Percentiles rank a stretch among this genome's conserved stretches.
Conservation (phyloP, 2,888 invertebrate genomes). For the Smittia aterrima region DNA sequence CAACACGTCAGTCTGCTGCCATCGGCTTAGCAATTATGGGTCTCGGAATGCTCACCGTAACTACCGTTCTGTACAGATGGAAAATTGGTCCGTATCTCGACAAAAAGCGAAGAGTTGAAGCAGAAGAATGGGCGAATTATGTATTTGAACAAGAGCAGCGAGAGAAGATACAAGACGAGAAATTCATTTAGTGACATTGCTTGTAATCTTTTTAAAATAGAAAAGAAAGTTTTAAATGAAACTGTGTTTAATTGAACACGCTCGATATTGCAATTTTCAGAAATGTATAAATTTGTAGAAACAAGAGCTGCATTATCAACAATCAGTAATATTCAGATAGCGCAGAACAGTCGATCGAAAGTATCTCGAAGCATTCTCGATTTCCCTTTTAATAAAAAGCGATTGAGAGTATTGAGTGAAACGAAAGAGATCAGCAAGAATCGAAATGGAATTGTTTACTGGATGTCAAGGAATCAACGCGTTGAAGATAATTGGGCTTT, state of each 20-base stretch:
- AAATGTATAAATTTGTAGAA: not conserved
- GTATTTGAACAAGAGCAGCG: constrained; percentile 8
- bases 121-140: not conserved
- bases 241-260: not conserved
- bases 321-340: not conserved
- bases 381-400: constrained; percentile 76
- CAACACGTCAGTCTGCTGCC: not conserved
- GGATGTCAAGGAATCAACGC: constrained; percentile 88
- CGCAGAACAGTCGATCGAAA: constrained; percentile 54
- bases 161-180: not conserved
- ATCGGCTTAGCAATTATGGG: not conserved
- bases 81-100: not conserved
- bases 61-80: not conserved
- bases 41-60: not conserved
- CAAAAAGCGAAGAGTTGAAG: not conserved
- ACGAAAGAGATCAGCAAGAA: constrained; percentile 61
- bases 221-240: not conserved
- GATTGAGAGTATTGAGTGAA: constrained; percentile 67
- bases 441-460: constrained; percentile 63
- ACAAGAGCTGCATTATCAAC: not conserved
- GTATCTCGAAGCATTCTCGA: constrained; percentile 60
- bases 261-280: not conserved
- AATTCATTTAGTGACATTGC: not conserved
- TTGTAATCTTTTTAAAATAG: no score
- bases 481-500: constrained; percentile 95